phyloP scores from a whole-genome alignment of 2,797 vertebrate species.

The Ispidina picta region DNA sequence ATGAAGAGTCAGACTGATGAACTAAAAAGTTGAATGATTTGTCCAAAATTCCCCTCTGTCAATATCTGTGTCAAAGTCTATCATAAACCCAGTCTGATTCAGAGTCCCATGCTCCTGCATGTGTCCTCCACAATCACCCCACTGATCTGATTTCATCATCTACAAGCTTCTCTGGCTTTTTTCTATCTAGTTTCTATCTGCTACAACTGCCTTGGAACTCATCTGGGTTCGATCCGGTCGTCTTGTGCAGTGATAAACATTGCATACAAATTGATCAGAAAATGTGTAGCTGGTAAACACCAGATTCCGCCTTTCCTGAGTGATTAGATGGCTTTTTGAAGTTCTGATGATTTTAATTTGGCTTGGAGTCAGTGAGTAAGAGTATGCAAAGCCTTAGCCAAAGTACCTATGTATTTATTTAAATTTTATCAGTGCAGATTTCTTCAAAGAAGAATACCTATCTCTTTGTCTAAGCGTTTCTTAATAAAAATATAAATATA shows the following conservation, averaged over 20 bases:
- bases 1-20: not conserved
- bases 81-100: conserved; percentile 13
- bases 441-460: conserved; percentile 61
- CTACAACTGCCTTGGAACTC: conserved; percentile 3
- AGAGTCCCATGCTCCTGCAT: not conserved
- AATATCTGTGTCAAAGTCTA: not conserved
- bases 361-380: conserved; percentile 67
- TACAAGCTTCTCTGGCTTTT: conserved; percentile 33
- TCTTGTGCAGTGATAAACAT: not conserved
- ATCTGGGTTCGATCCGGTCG: conserved; percentile 42
- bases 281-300: conserved; percentile 46
- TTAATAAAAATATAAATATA: conserved; percentile 35
- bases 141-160: conserved; percentile 9
- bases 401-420: conserved; percentile 66
- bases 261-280: conserved; percentile 37
- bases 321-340: conserved; percentile 60
- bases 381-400: conserved; percentile 69
- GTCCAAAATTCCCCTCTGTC: not conserved
- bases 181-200: conserved; percentile 51
- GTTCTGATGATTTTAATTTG: conserved; percentile 63
- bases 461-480: conserved; percentile 56
- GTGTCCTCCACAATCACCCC: conserved; percentile 2
- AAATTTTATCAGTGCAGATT: conserved; percentile 64
- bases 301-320: conserved; percentile 59
- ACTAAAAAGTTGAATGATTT: not conserved